phyloP scores from a whole-genome alignment of 2,888 invertebrate species.

The Ypsolopha scabrella region DNA sequence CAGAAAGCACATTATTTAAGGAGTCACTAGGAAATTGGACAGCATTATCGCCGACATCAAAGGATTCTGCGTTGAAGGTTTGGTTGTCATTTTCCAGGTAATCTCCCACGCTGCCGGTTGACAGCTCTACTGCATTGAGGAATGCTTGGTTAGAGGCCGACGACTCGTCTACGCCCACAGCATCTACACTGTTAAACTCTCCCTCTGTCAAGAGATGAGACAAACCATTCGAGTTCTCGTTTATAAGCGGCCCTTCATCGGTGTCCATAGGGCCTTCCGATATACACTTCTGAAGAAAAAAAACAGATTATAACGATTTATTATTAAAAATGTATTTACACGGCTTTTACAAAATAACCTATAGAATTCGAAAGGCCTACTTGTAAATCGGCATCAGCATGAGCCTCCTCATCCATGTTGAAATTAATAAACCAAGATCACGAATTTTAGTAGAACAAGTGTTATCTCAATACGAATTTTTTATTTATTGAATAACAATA shows the following conservation, averaged over 20 bases:
- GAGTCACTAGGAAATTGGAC: slow-evolving; percentile 54
- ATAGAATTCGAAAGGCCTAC: slow-evolving; percentile 19
- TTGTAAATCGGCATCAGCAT: slow-evolving; percentile 47
- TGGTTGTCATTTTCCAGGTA: slow-evolving; percentile 52
- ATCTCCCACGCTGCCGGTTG: slow-evolving; percentile 59
- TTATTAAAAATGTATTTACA: too few relatives aligned
- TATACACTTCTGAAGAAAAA: slow-evolving; percentile 39
- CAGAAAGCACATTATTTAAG: slow-evolving; percentile 44
- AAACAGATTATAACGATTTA: neutral
- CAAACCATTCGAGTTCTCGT: slow-evolving; percentile 58
- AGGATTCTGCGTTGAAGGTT: slow-evolving; percentile 44
- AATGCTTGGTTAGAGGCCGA: slow-evolving; percentile 60
- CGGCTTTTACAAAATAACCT: slow-evolving; percentile 6
- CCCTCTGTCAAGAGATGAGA: slow-evolving; percentile 58
- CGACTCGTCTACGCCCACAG: slow-evolving; percentile 50
- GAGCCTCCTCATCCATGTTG: slow-evolving; percentile 41
- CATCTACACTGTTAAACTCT: slow-evolving; percentile 58
- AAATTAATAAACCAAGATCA: neutral
- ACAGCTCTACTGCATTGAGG: slow-evolving; percentile 56
- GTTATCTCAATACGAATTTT: too few relatives aligned
- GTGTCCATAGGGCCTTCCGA: slow-evolving; percentile 40
- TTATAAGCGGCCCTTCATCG: slow-evolving; percentile 55
- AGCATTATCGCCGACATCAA: slow-evolving; percentile 60
- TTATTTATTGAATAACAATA: too few relatives aligned
- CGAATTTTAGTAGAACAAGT: too few relatives aligned